A percentile compares a stretch with the other conserved stretches of the same genome.
Conservation (phyloP, 2,888 invertebrate genomes). For the Danaus chrysippus region DNA sequence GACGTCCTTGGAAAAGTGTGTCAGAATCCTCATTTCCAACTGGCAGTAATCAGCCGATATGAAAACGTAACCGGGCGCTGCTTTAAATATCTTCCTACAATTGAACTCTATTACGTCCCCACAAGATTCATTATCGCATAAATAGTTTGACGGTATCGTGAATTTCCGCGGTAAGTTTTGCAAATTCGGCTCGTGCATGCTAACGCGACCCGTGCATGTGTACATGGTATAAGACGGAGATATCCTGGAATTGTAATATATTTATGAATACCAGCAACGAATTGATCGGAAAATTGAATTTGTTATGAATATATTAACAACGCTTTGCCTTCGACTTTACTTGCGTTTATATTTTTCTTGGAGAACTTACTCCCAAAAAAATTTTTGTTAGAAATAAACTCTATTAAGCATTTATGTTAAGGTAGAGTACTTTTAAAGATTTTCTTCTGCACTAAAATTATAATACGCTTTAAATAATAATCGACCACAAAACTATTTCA, state of each 20-base stretch:
- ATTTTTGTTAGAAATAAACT: too few relatives aligned
- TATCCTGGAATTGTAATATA: conserved; percentile 69
- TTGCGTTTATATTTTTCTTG: too few relatives aligned
- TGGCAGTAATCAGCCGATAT: conserved; percentile 98
- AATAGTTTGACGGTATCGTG: conserved; percentile 67
- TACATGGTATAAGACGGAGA: conserved; percentile 83
- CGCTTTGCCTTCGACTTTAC: too few relatives aligned
- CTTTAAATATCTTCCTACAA: conserved; percentile 84
- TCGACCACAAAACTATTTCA: too few relatives aligned
- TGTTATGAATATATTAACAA: too few relatives aligned
- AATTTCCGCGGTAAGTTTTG: conserved; percentile 96
- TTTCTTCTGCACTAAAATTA: too few relatives aligned
- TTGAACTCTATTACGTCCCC: conserved; percentile 74
- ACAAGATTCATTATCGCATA: conserved; percentile 41
- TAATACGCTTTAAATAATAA: too few relatives aligned
- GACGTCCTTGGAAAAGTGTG: conserved; percentile 91
- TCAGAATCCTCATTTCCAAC: conserved; percentile 94
- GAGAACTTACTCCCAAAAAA: too few relatives aligned
- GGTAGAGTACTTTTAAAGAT: too few relatives aligned
- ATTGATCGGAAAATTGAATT: too few relatives aligned
- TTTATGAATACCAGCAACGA: conserved; percentile 22
- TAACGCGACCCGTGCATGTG: conserved; percentile 89
- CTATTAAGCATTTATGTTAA: too few relatives aligned
- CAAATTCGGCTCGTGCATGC: conserved; percentile 95
- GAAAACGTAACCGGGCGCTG: conserved; percentile 79